Evolutionary conservation across 2,113 vertebrate genomes (phyloP).

Genomic region (Chloebia gouldiae): DNA sequence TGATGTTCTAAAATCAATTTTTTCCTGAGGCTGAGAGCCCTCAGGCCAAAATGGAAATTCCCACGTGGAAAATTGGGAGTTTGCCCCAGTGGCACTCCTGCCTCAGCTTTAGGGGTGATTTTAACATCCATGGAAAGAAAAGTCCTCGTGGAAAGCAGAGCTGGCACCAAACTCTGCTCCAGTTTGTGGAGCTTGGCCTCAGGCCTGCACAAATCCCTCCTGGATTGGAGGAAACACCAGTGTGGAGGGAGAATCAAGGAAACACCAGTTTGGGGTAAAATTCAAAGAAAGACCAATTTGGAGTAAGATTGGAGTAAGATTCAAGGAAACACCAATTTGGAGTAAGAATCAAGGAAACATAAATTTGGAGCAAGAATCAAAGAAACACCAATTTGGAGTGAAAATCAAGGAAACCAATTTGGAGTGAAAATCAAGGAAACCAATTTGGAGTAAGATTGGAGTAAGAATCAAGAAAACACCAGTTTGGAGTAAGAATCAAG

Average conservation of each 20-base stretch:
- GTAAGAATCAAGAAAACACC: not conserved
- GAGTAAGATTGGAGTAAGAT: not conserved
- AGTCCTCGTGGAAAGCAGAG: not conserved
- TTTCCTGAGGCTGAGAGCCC: not conserved
- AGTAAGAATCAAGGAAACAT: not conserved
- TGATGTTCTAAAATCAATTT: not conserved
- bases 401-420: not conserved
- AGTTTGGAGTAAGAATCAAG: not conserved
- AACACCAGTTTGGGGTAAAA: not conserved
- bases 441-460: not conserved
- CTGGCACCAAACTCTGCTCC: not conserved
- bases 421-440: not conserved
- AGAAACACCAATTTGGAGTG: not conserved
- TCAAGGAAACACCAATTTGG: no score
- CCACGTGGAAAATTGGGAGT: not conserved
- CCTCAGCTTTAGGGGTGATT: rapidly evolving
- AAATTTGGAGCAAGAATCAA: not conserved
- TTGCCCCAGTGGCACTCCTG: rapidly evolving
- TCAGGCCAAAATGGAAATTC: not conserved
- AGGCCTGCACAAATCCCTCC: not conserved
- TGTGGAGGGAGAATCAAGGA: not conserved
- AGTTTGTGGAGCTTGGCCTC: rapidly evolving
- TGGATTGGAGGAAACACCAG: not conserved
- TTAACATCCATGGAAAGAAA: not conserved
- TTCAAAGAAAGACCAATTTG: not conserved